Evolutionary conservation across 2,113 vertebrate species (phyloP).

Genomic region (Meriones unguiculatus): DNA sequence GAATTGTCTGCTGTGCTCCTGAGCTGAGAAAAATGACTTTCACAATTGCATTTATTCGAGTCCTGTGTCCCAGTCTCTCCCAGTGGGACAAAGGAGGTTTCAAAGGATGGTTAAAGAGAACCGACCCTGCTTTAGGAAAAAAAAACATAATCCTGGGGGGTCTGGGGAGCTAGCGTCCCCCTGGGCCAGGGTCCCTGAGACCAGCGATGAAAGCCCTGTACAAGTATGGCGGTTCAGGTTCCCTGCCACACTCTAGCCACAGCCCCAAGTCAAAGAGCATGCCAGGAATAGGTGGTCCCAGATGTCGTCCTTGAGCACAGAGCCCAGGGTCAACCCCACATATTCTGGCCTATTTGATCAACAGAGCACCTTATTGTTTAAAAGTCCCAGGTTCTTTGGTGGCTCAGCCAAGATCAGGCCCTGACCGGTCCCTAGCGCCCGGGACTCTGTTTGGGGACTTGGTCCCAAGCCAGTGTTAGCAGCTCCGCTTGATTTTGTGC

Average conservation of each 20-base stretch:
- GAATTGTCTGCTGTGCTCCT: conserved; percentile 30
- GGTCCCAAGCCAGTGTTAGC: not conserved
- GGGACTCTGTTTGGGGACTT: no score
- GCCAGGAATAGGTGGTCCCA: not conserved
- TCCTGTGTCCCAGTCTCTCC: not conserved
- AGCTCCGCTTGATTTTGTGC: not conserved
- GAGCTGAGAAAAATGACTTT: conserved; percentile 59
- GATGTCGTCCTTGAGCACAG: not conserved
- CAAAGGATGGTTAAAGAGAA: not conserved
- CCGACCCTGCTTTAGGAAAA: conserved; percentile 3
- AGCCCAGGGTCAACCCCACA: not conserved
- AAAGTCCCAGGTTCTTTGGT: not conserved
- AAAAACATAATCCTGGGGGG: not conserved
- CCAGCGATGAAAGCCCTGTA: not conserved
- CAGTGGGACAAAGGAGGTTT: not conserved
- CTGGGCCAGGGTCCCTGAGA: not conserved
- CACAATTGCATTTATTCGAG: not conserved
- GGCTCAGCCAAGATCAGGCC: not conserved
- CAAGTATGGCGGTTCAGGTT: not conserved
- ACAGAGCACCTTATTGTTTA: not conserved
- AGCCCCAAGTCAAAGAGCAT: not conserved
- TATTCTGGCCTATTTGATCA: not conserved
- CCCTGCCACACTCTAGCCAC: not conserved
- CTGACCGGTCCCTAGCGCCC: no score
- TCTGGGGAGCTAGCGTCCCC: not conserved